Evolutionary conservation across 2,888 invertebrate genomes (phyloP).

Genomic region (Melanargia galathea): DNA sequence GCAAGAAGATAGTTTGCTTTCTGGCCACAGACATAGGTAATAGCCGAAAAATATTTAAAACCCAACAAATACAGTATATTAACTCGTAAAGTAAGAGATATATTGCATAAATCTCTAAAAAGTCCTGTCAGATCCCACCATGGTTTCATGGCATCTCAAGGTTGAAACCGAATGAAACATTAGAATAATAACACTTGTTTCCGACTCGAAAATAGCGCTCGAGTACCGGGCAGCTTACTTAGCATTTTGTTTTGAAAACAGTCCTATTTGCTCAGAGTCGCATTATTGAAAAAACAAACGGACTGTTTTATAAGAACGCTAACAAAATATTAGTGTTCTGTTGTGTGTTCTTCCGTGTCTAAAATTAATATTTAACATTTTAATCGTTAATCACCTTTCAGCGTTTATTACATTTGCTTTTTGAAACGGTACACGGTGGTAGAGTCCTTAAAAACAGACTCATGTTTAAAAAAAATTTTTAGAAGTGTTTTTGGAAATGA

Average conservation of each 20-base stretch:
- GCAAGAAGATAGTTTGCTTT: background rate
- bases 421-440: too few species aligned
- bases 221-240: conserved; percentile 16
- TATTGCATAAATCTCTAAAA: conserved; percentile 68
- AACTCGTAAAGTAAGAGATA: too few species aligned
- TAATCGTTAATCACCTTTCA: too few species aligned
- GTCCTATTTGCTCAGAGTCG: conserved; percentile 29
- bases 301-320: background rate
- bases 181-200: conserved; percentile 63
- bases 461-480: too few species aligned
- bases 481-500: too few species aligned
- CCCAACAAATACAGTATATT: too few species aligned
- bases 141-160: conserved; percentile 58
- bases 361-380: too few species aligned
- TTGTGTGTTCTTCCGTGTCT: too few species aligned
- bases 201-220: conserved; percentile 66
- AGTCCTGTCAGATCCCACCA: conserved; percentile 63
- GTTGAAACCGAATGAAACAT: conserved; percentile 61
- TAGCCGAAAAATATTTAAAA: too few species aligned
- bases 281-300: conserved; percentile 3
- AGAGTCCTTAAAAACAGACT: background rate
- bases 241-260: conserved; percentile 50
- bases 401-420: too few species aligned
- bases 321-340: conserved; percentile 15
- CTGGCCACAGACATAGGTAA: background rate